Evolutionary conservation across 2,797 vertebrate species (phyloP).

Genomic region (Rhinichthys osculus): DNA sequence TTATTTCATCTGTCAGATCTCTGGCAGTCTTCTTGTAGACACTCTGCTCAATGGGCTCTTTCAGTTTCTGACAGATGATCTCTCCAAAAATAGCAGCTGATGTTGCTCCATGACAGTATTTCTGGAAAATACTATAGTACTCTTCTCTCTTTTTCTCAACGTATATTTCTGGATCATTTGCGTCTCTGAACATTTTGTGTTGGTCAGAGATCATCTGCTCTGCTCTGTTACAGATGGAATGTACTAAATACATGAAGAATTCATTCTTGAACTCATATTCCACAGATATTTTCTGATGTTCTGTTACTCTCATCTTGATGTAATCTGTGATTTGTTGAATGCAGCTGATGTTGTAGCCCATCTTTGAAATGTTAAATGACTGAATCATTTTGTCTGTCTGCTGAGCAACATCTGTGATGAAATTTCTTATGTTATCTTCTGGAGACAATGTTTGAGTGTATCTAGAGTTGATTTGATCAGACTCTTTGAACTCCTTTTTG

Average conservation of each 20-base stretch:
- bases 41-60: slow-evolving; percentile 10
- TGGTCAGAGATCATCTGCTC: slow-evolving; percentile 54
- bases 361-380: neutral
- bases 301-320: neutral
- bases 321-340: neutral
- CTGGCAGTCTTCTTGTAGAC: slow-evolving; percentile 57
- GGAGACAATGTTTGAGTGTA: slow-evolving; percentile 46
- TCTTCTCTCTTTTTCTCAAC: slow-evolving; percentile 45
- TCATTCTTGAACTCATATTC: slow-evolving; percentile 47
- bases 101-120: slow-evolving; percentile 65
- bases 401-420: neutral
- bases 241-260: slow-evolving; percentile 45
- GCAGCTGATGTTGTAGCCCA: neutral
- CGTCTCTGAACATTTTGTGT: slow-evolving; percentile 50
- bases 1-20: slow-evolving; percentile 65
- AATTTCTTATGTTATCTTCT: neutral
- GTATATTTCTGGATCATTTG: slow-evolving; percentile 65
- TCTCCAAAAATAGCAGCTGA: slow-evolving; percentile 65
- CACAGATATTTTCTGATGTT: neutral
- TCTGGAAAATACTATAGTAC: slow-evolving; percentile 12
- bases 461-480: slow-evolving; percentile 1
- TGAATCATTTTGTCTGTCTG: slow-evolving; percentile 3
- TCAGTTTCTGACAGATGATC: slow-evolving; percentile 59
- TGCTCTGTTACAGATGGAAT: slow-evolving; percentile 34
- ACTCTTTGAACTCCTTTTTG: neutral